Conservation (phyloP, 2,113 vertebrate species). For the Ginglymostoma cirratum region DNA sequence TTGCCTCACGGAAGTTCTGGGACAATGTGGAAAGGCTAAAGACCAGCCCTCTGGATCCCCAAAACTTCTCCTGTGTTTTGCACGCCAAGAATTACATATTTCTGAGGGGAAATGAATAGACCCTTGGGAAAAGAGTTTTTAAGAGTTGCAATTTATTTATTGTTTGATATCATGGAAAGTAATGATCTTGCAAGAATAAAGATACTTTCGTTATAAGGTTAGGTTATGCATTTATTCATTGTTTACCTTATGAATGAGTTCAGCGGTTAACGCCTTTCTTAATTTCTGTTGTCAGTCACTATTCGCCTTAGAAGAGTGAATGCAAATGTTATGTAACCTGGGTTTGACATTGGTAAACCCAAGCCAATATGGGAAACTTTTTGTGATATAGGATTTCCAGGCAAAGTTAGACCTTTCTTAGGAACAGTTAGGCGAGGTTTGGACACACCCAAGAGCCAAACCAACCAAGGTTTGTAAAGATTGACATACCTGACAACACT, state of each 20-base stretch:
- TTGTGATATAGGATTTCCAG: not conserved
- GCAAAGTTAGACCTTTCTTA: not conserved
- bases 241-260: not conserved
- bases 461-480: not conserved
- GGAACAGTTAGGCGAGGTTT: not conserved
- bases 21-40: not conserved
- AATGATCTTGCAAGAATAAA: not conserved
- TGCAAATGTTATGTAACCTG: not conserved
- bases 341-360: not conserved
- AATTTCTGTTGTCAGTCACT: not conserved
- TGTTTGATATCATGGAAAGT: not conserved
- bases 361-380: not conserved
- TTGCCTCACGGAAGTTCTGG: not conserved
- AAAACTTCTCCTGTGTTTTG: not conserved
- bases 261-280: not conserved
- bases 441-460: not conserved
- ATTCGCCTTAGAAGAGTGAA: not conserved
- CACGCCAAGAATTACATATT: not conserved
- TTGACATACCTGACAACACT: not conserved
- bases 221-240: not conserved
- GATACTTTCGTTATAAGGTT: not conserved
- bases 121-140: not conserved
- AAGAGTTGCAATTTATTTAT: not conserved
- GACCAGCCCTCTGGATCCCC: not conserved
- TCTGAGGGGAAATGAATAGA: not conserved